A percentile compares a stretch with the other conserved stretches of the same genome.
Conservation (phyloP, 2,797 vertebrate genomes). For the Tenualosa thibaudeaui region DNA sequence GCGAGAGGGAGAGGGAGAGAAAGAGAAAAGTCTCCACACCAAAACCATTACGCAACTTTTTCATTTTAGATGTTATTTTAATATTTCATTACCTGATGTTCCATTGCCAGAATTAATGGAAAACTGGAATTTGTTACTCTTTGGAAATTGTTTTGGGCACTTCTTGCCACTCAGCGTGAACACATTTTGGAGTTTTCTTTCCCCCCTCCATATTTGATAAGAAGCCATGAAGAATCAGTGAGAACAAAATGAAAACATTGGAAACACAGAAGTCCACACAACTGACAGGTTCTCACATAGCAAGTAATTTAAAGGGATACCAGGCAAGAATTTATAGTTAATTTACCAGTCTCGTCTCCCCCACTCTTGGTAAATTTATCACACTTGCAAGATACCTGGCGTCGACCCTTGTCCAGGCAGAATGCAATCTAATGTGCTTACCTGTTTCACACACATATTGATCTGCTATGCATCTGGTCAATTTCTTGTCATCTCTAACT, state of each 20-base stretch:
- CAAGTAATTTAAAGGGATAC: not conserved
- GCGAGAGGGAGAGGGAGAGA: not conserved
- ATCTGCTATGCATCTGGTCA: too few relatives aligned
- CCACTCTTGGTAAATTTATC: too few relatives aligned
- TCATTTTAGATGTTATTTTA: conserved; percentile 39
- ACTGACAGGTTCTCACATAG: not conserved
- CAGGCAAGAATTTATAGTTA: not conserved
- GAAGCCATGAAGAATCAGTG: not conserved
- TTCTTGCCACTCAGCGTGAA: conserved; percentile 13
- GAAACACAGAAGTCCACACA: not conserved
- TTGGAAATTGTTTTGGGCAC: conserved; percentile 3
- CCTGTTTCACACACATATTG: too few relatives aligned
- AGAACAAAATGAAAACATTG: not conserved
- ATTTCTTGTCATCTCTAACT: too few relatives aligned
- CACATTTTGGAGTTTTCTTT: not conserved
- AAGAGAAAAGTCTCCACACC: conserved; percentile 25
- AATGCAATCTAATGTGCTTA: too few relatives aligned
- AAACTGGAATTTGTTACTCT: conserved; percentile 37
- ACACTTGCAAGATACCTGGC: too few relatives aligned
- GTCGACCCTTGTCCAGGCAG: too few relatives aligned
- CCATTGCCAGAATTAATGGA: conserved; percentile 44
- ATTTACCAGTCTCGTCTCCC: too few relatives aligned
- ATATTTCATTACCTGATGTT: conserved; percentile 51
- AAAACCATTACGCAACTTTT: conserved; percentile 44
- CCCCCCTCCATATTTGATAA: not conserved